A percentile compares a stretch with the other conserved stretches of the same genome.
phyloP scores from a whole-genome alignment of 1,140 invertebrate genomes.

The Drosophila oshimai region DNA sequence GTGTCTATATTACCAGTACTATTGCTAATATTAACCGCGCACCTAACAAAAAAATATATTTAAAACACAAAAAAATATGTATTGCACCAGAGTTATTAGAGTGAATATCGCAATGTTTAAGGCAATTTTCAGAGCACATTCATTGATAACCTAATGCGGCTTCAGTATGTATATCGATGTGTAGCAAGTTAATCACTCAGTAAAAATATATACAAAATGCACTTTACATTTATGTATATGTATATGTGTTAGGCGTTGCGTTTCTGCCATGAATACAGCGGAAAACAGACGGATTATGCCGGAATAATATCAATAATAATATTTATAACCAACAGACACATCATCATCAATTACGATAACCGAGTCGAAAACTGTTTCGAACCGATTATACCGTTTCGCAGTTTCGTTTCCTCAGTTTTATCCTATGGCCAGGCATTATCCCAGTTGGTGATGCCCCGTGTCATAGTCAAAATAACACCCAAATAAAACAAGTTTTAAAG shows the following conservation, averaged over 20 bases:
- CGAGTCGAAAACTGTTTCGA: conserved; percentile 24
- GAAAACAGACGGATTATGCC: conserved; percentile 40
- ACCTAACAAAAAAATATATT: conserved; percentile 25
- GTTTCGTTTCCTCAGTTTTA: conserved; percentile 15
- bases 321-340: conserved; percentile 50
- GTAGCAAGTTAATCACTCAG: conserved; percentile 66
- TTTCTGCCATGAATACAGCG: conserved; percentile 76
- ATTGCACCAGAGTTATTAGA: conserved; percentile 65
- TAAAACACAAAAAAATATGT: conserved; percentile 22
- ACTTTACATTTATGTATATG: conserved; percentile 79
- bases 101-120: conserved; percentile 28
- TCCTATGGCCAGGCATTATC: not conserved
- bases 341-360: conserved; percentile 73
- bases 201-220: conserved; percentile 35
- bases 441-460: not conserved
- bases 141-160: conserved; percentile 69
- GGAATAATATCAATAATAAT: conserved; percentile 36
- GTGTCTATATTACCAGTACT: conserved; percentile 60
- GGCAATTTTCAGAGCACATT: conserved; percentile 72
- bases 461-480: not conserved
- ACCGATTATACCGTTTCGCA: conserved; percentile 45
- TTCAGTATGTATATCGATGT: conserved; percentile 70
- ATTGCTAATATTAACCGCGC: conserved; percentile 37
- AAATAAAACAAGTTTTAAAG: conserved; percentile 29
- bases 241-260: conserved; percentile 78